phyloP scores from a whole-genome alignment of 2,113 vertebrate species.

The Stigmatopora argus region DNA sequence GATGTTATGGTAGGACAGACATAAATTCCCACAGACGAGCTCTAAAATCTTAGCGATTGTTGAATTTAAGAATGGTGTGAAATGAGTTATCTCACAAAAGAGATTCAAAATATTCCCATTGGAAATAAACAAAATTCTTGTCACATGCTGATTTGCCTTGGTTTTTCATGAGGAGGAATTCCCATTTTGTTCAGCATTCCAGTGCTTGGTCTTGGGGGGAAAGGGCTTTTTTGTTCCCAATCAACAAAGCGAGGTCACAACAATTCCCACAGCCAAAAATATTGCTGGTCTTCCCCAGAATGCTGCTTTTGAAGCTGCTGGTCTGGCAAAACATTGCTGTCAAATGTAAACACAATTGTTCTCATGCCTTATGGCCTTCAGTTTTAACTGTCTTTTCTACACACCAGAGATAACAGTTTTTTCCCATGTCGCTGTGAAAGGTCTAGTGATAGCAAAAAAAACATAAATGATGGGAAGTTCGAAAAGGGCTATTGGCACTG shows the following conservation, averaged over 20 bases:
- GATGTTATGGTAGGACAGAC: not conserved
- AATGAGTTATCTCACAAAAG: not conserved
- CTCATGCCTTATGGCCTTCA: not conserved
- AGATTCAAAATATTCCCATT: not conserved
- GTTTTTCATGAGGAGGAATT: conserved; percentile 1
- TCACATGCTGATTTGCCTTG: not conserved
- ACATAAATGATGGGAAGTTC: too few relatives aligned
- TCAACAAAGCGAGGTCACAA: not conserved
- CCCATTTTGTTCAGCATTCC: not conserved
- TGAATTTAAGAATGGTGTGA: not conserved
- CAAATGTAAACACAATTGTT: not conserved
- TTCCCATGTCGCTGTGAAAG: not conserved
- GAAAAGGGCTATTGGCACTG: not conserved
- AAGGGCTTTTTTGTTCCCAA: not conserved
- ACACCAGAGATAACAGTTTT: not conserved
- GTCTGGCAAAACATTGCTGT: not conserved
- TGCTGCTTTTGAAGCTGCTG: not conserved
- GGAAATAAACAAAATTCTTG: not conserved
- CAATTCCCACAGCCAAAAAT: not conserved
- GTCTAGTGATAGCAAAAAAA: not conserved
- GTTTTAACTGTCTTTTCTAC: not conserved
- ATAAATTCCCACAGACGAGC: not conserved
- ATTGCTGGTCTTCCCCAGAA: conserved; percentile 1
- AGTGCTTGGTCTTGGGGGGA: not conserved
- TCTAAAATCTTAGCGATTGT: not conserved